These are phyloP conservation scores for Potorous gilbertii DNA, from an alignment of 2,797 vertebrate species.

Conservation along the genomic window DNA sequence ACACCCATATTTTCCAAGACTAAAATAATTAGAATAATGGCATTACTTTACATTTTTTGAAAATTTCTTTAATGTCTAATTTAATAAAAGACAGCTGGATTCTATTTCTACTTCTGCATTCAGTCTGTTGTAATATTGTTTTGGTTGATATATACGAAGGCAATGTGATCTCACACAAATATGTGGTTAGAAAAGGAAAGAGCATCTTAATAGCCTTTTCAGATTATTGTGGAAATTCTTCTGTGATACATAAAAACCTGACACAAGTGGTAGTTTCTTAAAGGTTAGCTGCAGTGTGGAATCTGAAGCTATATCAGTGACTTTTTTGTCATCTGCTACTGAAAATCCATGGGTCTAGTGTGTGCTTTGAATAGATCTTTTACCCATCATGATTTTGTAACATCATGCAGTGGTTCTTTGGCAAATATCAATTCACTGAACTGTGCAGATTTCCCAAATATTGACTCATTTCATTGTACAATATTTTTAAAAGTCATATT, in stretches of 20 bases:
- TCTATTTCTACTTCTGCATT: neutral
- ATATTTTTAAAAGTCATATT: neutral
- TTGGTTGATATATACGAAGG: neutral
- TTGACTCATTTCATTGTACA: neutral
- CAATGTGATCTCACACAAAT: neutral
- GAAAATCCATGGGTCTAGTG: neutral
- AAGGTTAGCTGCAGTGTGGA: neutral
- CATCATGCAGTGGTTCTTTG: neutral
- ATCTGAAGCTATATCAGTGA: neutral
- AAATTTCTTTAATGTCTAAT: neutral
- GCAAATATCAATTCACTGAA: neutral
- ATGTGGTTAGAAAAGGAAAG: neutral
- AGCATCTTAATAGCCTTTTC: neutral
- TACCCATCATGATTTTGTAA: neutral
- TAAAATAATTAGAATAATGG: neutral
- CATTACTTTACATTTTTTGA: neutral
- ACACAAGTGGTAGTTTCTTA: neutral
- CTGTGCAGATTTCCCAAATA: neutral
- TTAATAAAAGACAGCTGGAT: neutral
- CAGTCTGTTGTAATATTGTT: neutral
- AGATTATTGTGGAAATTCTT: neutral
- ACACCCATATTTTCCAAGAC: neutral
- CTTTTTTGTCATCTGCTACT: neutral
- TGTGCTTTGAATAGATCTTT: neutral
- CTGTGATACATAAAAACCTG: neutral